Evolutionary conservation across 2,888 invertebrate genomes (phyloP).

Genomic region (Marasmarcha lunaedactyla): DNA sequence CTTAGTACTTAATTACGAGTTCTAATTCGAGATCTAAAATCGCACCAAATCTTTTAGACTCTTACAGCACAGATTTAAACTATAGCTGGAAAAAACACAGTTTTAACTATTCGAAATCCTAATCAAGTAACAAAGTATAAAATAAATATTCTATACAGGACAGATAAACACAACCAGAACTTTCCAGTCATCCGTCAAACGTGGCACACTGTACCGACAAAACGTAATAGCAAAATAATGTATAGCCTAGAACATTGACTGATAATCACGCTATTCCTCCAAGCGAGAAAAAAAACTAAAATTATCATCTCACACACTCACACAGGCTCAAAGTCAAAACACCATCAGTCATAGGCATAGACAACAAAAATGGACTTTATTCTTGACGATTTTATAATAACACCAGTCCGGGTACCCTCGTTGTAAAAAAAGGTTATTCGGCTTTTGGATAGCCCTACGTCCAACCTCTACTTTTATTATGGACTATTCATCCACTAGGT

Average conservation of each 20-base stretch:
- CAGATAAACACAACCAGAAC: too few relatives aligned
- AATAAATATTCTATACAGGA: too few relatives aligned
- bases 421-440: constrained; percentile 38
- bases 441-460: constrained; percentile 46
- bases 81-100: too few relatives aligned
- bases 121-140: too few relatives aligned
- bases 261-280: neutral
- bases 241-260: neutral
- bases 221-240: neutral
- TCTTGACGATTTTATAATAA: constrained; percentile 68
- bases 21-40: too few relatives aligned
- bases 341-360: constrained; percentile 44
- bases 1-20: too few relatives aligned
- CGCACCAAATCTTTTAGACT: too few relatives aligned
- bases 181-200: too few relatives aligned
- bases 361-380: constrained; percentile 39
- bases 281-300: constrained; percentile 19
- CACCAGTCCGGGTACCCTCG: constrained; percentile 28
- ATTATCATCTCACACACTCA: constrained; percentile 17
- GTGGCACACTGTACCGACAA: too few relatives aligned
- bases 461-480: constrained; percentile 51
- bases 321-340: constrained; percentile 31
- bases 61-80: too few relatives aligned
- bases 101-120: too few relatives aligned
- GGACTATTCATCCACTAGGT: constrained; percentile 14